Base-by-base conservation (phyloP, 2,888 invertebrate species). In the Cosmopolites sordidus region DNA sequence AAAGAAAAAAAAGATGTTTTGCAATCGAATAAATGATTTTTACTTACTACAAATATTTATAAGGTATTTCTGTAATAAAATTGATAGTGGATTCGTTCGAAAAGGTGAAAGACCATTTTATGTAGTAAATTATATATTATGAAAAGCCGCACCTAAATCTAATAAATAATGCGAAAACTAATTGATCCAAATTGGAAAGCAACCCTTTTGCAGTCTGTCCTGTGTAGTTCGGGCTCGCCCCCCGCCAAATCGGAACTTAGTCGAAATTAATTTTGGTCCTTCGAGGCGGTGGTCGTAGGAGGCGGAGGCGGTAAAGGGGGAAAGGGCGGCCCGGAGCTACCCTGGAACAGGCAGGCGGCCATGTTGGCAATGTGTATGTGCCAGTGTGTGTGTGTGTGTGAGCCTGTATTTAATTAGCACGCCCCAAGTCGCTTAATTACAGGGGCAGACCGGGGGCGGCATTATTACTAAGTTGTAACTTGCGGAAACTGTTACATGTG, bases 221-320 rank as follows among this genome's bases (percentile, higher is more conserved):
- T 8, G 22, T 22, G 22, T 22, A 22, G 22, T 22, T 22, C 22
- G 22, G 22, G 22, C 33, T 33, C 11, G 33, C 12, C 33, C 33
- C 11, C 11, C 33, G 17, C 22, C n/a, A 11, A 16, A 69, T 66
- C 64, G 65, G 62, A 69, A 67, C 67, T 68, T 67, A 69, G 65
- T 71, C 64, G 69, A 72, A 73, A 72, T 71, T 73, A 73, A 73
- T 73, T 72, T 71, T 66, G 69, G 71, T 71, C 72, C 72, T 51
- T 43, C 48, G 55, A 40, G 48, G 55, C 30, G 39, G 48, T 22
- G 67, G 22, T 11, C 12, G 40, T 22, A 43, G 43, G 40, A 41
- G 50, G 44, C 33, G 47, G 54, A 16, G 56, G 43, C 15, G 47
- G 47, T 48, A 37, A 42, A 40, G 43, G 51, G 54, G 33, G 16